Evolutionary conservation across 2,113 vertebrate genomes (phyloP).

Genomic region (Eurypyga helias): DNA sequence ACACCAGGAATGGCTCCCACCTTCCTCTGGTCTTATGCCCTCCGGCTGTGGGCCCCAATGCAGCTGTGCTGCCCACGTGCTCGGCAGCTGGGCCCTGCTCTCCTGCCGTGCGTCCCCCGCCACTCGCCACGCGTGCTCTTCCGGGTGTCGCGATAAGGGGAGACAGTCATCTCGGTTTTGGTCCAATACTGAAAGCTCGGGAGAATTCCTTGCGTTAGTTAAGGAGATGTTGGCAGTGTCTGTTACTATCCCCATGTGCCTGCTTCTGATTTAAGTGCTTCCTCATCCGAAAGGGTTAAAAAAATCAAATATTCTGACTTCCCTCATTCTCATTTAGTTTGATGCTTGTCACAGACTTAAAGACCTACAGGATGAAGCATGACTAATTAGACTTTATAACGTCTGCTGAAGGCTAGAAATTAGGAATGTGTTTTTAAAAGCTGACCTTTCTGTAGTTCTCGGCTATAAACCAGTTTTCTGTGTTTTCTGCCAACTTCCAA

Average conservation of each 20-base stretch:
- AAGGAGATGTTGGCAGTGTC: background rate
- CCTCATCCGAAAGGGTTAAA: background rate
- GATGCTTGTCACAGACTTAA: background rate
- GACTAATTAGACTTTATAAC: conserved; percentile 30
- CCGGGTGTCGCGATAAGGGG: accelerated
- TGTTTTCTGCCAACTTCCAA: conserved; percentile 2
- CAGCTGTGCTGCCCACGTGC: background rate
- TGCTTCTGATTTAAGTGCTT: background rate
- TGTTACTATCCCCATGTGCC: background rate
- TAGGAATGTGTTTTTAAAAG: conserved; percentile 11
- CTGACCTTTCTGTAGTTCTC: conserved; percentile 9
- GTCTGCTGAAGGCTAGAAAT: conserved; percentile 23
- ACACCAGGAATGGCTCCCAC: background rate
- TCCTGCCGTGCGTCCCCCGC: background rate
- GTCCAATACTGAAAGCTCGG: background rate
- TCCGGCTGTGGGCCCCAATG: conserved; percentile 10
- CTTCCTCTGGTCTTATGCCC: background rate
- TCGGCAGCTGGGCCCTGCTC: accelerated
- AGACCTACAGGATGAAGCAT: conserved; percentile 7
- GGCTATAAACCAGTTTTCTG: background rate
- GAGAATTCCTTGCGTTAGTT: background rate
- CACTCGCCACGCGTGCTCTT: accelerated
- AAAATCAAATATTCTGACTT: background rate
- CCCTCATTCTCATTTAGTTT: background rate
- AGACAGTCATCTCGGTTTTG: background rate